Percentiles rank a stretch among this genome's conserved stretches.
phyloP scores from a whole-genome alignment of 2,113 vertebrate genomes.

The Neomonachus schauinslandi region DNA sequence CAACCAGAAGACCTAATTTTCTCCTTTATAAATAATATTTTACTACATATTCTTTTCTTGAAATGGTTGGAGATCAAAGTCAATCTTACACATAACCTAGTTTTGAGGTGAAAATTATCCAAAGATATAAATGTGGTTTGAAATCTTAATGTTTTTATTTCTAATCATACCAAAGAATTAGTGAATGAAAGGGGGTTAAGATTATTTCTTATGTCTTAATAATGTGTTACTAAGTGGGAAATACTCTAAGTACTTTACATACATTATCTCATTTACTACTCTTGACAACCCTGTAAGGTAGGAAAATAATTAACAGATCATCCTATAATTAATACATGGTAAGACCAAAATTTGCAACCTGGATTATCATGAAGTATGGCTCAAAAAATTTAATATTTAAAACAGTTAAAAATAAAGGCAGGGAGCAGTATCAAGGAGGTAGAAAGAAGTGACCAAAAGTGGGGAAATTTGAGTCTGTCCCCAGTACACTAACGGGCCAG shows the following conservation, averaged over 20 bases:
- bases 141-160: background rate
- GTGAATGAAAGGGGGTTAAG: background rate
- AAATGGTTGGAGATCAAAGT: conserved; percentile 10
- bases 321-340: background rate
- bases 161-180: background rate
- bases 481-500: background rate
- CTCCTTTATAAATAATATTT: conserved; percentile 9
- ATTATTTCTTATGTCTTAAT: background rate
- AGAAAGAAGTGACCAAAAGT: background rate
- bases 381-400: background rate
- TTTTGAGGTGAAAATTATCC: background rate
- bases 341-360: background rate
- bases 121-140: background rate
- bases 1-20: background rate
- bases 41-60: background rate
- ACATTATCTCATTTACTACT: background rate
- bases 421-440: background rate
- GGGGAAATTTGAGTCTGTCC: background rate
- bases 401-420: background rate
- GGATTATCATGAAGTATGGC: background rate
- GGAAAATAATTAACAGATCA: background rate
- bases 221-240: background rate
- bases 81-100: background rate
- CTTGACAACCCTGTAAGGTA: background rate
- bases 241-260: conserved; percentile 3